A percentile compares a stretch with the other conserved stretches of the same genome.
phyloP scores from a whole-genome alignment of 1,140 invertebrate genomes.

The Berghia stephanieae region DNA sequence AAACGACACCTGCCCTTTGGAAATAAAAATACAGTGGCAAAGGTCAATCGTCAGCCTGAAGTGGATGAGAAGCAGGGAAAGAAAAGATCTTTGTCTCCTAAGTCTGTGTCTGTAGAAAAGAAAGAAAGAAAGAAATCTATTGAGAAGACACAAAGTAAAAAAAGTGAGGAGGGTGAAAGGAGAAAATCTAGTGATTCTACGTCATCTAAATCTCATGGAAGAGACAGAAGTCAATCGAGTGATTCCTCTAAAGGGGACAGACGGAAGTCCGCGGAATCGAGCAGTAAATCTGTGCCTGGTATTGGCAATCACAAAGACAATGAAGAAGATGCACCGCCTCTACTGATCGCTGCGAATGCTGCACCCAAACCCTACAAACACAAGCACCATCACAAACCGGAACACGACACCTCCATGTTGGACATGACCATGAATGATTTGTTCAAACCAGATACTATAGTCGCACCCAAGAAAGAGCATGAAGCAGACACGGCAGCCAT shows the following conservation, averaged over 20 bases:
- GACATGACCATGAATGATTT: slow-evolving; percentile 44
- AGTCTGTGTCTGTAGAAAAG: background rate
- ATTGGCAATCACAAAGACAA: background rate
- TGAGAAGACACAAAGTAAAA: background rate
- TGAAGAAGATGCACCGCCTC: background rate
- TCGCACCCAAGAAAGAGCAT: no score
- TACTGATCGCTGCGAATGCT: background rate
- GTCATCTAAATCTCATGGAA: background rate
- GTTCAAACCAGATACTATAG: slow-evolving; percentile 42
- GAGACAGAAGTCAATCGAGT: background rate
- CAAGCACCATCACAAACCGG: slow-evolving; percentile 35
- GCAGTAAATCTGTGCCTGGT: background rate
- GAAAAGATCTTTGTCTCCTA: no score
- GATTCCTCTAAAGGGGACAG: slow-evolving; percentile 21
- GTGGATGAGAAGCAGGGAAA: slow-evolving; percentile 7
- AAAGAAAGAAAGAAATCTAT: background rate
- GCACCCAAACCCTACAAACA: slow-evolving; percentile 17
- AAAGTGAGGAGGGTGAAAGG: background rate
- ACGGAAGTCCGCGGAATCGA: background rate
- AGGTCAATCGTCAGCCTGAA: background rate
- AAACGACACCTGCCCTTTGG: slow-evolving; percentile 30
- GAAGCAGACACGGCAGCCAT: background rate
- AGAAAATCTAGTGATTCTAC: slow-evolving; percentile 18
- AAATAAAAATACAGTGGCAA: background rate
- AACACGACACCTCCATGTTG: slow-evolving; percentile 31